Base-by-base conservation (phyloP, 2,888 invertebrate species). In the Lapara coniferarum region DNA sequence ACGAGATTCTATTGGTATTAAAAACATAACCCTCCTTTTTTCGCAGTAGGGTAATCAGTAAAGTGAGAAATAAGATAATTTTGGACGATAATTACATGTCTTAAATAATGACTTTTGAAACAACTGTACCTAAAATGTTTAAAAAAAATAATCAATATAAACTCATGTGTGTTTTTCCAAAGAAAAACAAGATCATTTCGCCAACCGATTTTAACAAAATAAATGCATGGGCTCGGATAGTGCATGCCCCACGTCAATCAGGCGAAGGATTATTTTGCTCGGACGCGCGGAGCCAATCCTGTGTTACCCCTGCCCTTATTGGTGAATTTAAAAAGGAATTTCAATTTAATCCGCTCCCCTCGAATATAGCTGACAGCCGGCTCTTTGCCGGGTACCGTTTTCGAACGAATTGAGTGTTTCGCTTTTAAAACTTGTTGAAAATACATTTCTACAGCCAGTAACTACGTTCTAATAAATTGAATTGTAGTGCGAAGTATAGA, bases 271-370 rank as follows among this genome's bases (percentile, higher is more conserved):
- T 90, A 92, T 87, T 89, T 84, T 80, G 87, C 87, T 87, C 86
- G 88, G 86, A 84, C 87, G 88, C 85, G 80, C 83, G 73, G 84
- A 86, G 84, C 93, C 93, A 92, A 93, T 92, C 91, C 89, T 76
- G 82, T 79, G 80, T 77, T 85, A 85, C 90, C 90, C 90, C 85
- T 90, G 89, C 89, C 90, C 87, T 83, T 85, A 91, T 92, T 91
- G 92, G 92, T 90, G 89, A 90, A 91, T 92, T 91, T 89, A 85
- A 91, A 93, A 91, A 88, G 89, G 90, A 90, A 92, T 90, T 92
- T 88, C 86, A 89, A 90, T 91, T 91, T 89, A 88, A 92, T 90
- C 86, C 83, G 85, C 85, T 92, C 92, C 91, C 92, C 90, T 89
- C 82, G 80, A 82, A 84, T 82, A 80, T 82, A 85, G 78, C 85